Evolutionary conservation across 2,888 invertebrate species (phyloP).

Genomic region (Diaperis boleti): DNA sequence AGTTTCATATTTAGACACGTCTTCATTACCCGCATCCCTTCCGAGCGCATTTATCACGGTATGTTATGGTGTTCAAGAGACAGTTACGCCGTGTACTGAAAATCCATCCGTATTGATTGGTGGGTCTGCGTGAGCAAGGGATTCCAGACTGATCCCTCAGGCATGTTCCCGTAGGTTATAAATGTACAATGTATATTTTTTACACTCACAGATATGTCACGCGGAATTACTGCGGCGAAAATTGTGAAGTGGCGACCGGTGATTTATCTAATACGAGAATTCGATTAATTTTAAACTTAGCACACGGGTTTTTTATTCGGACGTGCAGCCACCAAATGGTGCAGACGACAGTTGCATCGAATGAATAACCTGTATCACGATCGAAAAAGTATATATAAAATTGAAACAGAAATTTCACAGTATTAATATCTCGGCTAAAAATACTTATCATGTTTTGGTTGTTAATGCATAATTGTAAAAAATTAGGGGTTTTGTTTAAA

Average conservation of each 20-base stretch:
- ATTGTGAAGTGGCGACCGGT: slow-evolving; percentile 2
- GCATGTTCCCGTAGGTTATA: slow-evolving; percentile 23
- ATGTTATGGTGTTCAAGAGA: slow-evolving; percentile 39
- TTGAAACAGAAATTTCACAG: too few relatives aligned
- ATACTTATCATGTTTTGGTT: too few relatives aligned
- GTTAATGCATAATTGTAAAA: too few relatives aligned
- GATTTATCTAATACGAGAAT: neutral
- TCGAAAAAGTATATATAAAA: too few relatives aligned
- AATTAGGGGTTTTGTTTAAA: too few relatives aligned
- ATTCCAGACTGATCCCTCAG: slow-evolving; percentile 30
- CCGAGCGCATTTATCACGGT: slow-evolving; percentile 37
- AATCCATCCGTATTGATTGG: slow-evolving; percentile 41
- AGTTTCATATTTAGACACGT: slow-evolving; percentile 40
- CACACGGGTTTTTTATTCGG: too few relatives aligned
- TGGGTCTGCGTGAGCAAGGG: slow-evolving; percentile 35
- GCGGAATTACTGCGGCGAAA: slow-evolving; percentile 14
- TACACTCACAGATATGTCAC: slow-evolving; percentile 19
- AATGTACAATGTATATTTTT: slow-evolving; percentile 31
- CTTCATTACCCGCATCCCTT: slow-evolving; percentile 37
- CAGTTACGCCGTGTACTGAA: slow-evolving; percentile 37
- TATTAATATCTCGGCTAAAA: too few relatives aligned
- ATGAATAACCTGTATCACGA: too few relatives aligned
- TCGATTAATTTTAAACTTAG: neutral
- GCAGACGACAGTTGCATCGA: too few relatives aligned
- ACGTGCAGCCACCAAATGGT: too few relatives aligned